These are phyloP conservation scores for Scortum barcoo DNA, from an alignment of 2,113 vertebrate species.

Conservation along the genomic window DNA sequence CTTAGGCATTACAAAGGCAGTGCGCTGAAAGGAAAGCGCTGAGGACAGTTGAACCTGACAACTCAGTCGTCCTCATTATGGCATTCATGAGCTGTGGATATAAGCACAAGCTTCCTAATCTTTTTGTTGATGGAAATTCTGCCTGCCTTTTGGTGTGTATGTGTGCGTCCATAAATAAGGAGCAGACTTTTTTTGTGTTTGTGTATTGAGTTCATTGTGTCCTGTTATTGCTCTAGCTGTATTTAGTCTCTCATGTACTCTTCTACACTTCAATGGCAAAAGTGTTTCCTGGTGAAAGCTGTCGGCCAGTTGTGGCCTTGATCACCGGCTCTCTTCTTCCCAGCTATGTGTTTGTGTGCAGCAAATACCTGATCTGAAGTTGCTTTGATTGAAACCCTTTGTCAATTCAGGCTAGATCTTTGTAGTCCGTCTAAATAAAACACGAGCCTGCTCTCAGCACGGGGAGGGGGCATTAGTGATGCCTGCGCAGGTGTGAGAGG, in stretches of 20 bases:
- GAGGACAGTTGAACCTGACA: slow-evolving; percentile 50
- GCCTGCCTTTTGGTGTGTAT: not conserved
- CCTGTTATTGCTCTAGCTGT: slow-evolving; percentile 12
- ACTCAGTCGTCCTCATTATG: slow-evolving; percentile 46
- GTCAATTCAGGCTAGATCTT: slow-evolving; percentile 15
- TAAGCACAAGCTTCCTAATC: slow-evolving; percentile 39
- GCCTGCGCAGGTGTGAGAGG: slow-evolving; percentile 26
- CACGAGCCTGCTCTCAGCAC: not conserved
- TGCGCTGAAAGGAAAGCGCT: slow-evolving; percentile 8
- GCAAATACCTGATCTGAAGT: slow-evolving; percentile 34
- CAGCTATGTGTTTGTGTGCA: slow-evolving; percentile 17
- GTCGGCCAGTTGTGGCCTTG: not conserved
- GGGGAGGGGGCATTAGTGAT: not conserved
- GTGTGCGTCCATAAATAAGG: not conserved
- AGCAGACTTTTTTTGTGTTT: not conserved
- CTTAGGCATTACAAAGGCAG: slow-evolving; percentile 26
- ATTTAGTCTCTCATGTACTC: not conserved
- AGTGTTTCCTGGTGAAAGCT: slow-evolving; percentile 13
- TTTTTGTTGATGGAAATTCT: slow-evolving; percentile 32
- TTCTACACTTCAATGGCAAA: not conserved
- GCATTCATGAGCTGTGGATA: slow-evolving; percentile 58
- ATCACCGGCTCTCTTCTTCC: not conserved
- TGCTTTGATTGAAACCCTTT: slow-evolving; percentile 10
- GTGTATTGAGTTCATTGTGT: slow-evolving; percentile 1
- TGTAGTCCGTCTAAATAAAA: slow-evolving; percentile 19